Percentiles rank a stretch among this genome's conserved stretches.
These are phyloP conservation scores for Equus quagga DNA, from an alignment of 2,113 vertebrate species.

Conservation along the genomic window DNA sequence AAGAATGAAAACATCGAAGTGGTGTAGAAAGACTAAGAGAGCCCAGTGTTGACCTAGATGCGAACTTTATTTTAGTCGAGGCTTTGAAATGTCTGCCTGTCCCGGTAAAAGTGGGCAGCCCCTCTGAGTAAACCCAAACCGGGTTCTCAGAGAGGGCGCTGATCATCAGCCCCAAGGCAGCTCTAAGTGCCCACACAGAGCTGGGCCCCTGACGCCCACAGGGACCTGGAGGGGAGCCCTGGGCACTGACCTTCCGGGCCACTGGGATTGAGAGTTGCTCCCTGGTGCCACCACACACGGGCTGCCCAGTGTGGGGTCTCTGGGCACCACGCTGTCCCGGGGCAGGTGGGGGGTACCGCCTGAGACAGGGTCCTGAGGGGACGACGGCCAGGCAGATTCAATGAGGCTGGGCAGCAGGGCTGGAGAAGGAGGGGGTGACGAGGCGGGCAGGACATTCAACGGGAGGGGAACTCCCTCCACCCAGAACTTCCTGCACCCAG, in stretches of 20 bases:
- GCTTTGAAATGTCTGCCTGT: neutral
- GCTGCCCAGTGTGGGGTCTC: too few relatives aligned
- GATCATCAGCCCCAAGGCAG: too few relatives aligned
- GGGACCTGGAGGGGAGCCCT: neutral
- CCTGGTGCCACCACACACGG: neutral
- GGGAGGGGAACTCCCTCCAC: too few relatives aligned
- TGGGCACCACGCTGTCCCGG: neutral
- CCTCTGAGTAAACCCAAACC: neutral
- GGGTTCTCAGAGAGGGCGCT: neutral
- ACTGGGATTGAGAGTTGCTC: neutral
- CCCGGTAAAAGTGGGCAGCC: neutral
- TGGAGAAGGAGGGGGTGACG: neutral
- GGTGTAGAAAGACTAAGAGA: neutral
- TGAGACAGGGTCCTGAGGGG: neutral
- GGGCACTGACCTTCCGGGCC: too few relatives aligned
- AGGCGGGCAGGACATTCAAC: neutral
- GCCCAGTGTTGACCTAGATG: too few relatives aligned
- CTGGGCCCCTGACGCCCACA: accelerated
- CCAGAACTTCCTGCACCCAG: neutral
- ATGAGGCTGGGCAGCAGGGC: neutral
- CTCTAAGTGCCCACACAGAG: too few relatives aligned
- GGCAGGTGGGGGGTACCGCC: accelerated
- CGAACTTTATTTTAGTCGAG: neutral
- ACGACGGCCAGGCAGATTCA: neutral
- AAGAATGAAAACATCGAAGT: neutral